Evolutionary conservation across 92 coral and sea anemone species (phyloP), one percentile per base, ranked within the genome.

Genomic region (Parazoanthus atlanticus): DNA sequence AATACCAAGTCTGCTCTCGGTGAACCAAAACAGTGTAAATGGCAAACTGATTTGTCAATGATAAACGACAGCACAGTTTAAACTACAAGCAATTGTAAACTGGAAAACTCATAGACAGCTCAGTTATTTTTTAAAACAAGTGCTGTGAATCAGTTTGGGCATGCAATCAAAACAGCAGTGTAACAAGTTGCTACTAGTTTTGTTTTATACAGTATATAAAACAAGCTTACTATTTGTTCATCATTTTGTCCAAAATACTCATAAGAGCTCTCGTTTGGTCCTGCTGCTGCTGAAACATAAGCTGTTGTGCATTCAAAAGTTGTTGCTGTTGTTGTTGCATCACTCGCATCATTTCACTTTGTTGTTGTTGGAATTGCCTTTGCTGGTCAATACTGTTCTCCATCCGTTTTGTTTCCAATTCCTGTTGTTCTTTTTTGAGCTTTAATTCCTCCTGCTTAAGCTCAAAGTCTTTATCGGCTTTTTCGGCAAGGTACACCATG

Each of bases 331-430:
- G 91, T 74, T 74, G 82, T 81, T 81, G 91, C 91, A 89, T 89
- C 67, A 82, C 78, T 46, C 64, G 78, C 88, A 89, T 82, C 88
- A 82, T 89, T 82, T 89, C 88, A 82, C 76, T 82, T 58, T 83
- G 91, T 47, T 89, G 88, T 84, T 89, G 91, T 74, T 89, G 91
- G 82, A 89, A 67, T 88, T 89, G 79, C 49, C 74, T 31, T 89
- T 84, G 91, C 91, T 82, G 88, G 72, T 88, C 82, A 81, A 81
- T 36, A 75, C 77, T 81, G 41, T 40, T 82, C 75, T 88, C 86
- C 70, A 88, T 79, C 74, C 82, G 76, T 82, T 81, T 88, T 47
- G 46, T 79, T 72, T 81, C 91, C 41, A 88, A 23, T 47, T 66
- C 66, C 32, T 89, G 78, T 82, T 89, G 79, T 40, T 75, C 88